Evolutionary conservation across 2,888 invertebrate genomes (phyloP), one percentile per base, ranked within the genome.

Genomic region (Byasa hedistus): DNA sequence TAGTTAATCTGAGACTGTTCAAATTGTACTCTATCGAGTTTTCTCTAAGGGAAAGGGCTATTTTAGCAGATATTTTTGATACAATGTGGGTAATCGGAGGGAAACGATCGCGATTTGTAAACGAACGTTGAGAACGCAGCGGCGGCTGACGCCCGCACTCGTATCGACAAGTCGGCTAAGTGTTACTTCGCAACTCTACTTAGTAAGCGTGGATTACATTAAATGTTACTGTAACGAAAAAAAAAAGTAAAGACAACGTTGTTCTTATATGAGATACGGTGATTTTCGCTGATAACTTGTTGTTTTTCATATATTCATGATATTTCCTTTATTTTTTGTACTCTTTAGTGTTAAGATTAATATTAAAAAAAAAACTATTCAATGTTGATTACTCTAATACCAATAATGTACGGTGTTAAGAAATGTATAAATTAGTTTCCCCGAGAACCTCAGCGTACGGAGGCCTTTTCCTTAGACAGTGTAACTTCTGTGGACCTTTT

Each of bases 281-380:
- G 77, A 78, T 83, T 81, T 85, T 89, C 91, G 90, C 89, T 84
- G 77, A 86, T 84, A 81, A 89, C 90, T 89, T 90, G 91, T 91
- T 91, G 91, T 89, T 91, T 89, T 91, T 89, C 89, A 89, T 89
- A 89, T 89, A 90, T 89, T 91, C 91, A 89, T 91, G 85, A 90
- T 87, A 89, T 89, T 91, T 91, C 91, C 91, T 91, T 91, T 91
- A 91, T 91, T 91, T 91, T 91, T 91, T 91, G 91, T 91, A 91
- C 91, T 91, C 91, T 91, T 91, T 91, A 91, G 90, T 88, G 78
- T 82, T 91, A 91, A 90, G 89, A 82, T 90, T 89, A 91, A 88
- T 88, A 88, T 89, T 87, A 87, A 84, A n/a, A 48, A n/a, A 48
- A 88, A 85, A 88, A 89, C 89, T 91, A 91, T 91, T 91, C 89